phyloP scores from a whole-genome alignment of 35 echinoderm and acorn worm genomes.

The Lytechinus pictus region DNA sequence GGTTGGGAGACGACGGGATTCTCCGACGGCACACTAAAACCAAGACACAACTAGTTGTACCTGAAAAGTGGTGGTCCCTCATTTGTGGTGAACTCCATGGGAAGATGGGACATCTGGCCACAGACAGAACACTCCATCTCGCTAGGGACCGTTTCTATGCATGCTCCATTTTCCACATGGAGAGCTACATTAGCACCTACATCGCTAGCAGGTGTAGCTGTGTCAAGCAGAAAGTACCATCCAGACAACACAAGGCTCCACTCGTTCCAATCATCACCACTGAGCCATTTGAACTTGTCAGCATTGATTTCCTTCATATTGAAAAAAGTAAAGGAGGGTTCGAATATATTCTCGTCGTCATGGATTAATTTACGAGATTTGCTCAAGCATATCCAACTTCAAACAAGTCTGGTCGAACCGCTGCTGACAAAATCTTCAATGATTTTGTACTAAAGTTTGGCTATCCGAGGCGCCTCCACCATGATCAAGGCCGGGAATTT shows the following conservation, averaged over 20 bases:
- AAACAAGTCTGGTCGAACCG: constrained; percentile 36
- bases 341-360: constrained; percentile 74
- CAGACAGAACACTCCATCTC: constrained; percentile 56
- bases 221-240: constrained; percentile 61
- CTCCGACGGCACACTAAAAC: constrained; percentile 52
- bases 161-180: constrained; percentile 78
- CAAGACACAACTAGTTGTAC: constrained; percentile 27
- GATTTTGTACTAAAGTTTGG: background rate
- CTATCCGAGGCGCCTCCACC: background rate
- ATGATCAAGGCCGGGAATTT: background rate
- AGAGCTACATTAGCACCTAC: constrained; percentile 47
- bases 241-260: constrained; percentile 51
- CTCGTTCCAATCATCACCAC: constrained; percentile 60
- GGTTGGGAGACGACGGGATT: constrained; percentile 36
- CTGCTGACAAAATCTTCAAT: background rate
- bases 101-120: constrained; percentile 64
- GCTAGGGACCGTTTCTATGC: constrained; percentile 67
- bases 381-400: constrained; percentile 76
- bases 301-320: constrained; percentile 72
- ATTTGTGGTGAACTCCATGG: constrained; percentile 66
- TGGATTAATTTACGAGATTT: constrained; percentile 74
- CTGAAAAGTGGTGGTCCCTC: constrained; percentile 26
- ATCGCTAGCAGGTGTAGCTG: constrained; percentile 50
- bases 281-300: constrained; percentile 65
- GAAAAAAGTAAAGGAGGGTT: constrained; percentile 65